phyloP scores from a whole-genome alignment of 2,113 vertebrate species.

The Potamarius usumacintae region DNA sequence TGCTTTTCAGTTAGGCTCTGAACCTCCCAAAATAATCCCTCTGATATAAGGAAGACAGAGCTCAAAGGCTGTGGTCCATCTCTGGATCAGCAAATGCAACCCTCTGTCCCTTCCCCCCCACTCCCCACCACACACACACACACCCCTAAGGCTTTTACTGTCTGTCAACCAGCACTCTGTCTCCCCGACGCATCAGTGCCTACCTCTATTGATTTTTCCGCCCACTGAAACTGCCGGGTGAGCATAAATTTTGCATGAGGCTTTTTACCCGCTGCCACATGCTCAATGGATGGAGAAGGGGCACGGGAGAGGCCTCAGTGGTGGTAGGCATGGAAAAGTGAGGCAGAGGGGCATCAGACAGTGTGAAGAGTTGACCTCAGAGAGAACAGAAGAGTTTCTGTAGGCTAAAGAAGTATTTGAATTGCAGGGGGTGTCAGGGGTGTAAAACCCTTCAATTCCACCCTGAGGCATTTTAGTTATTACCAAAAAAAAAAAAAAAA shows the following conservation, averaged over 20 bases:
- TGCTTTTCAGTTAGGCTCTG: conserved; percentile 84
- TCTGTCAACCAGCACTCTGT: conserved; percentile 98
- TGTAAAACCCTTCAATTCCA: background rate
- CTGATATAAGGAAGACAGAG: conserved; percentile 83
- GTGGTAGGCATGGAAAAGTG: conserved; percentile 1
- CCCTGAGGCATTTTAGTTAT: background rate
- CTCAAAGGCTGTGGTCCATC: background rate
- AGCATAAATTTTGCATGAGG: conserved; percentile 99
- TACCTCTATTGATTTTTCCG: conserved; percentile 97
- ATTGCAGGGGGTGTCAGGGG: conserved; percentile 20
- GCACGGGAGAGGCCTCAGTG: conserved; percentile 30
- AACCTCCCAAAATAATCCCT: conserved; percentile 91
- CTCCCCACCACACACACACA: conserved; percentile 63
- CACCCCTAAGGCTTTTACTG: conserved; percentile 97
- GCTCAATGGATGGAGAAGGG: conserved; percentile 84
- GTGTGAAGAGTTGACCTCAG: conserved; percentile 9
- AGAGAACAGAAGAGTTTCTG: conserved; percentile 53
- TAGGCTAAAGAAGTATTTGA: conserved; percentile 59
- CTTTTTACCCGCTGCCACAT: conserved; percentile 95
- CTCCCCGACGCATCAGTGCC: conserved; percentile 94
- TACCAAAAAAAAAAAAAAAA: background rate
- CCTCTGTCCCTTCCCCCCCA: conserved; percentile 76
- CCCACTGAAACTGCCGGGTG: conserved; percentile 98
- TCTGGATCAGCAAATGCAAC: conserved; percentile 15
- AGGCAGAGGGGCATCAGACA: conserved; percentile 9